Evolutionary conservation across 2,888 invertebrate species (phyloP).

Genomic region (Chymomyza procnemis): DNA sequence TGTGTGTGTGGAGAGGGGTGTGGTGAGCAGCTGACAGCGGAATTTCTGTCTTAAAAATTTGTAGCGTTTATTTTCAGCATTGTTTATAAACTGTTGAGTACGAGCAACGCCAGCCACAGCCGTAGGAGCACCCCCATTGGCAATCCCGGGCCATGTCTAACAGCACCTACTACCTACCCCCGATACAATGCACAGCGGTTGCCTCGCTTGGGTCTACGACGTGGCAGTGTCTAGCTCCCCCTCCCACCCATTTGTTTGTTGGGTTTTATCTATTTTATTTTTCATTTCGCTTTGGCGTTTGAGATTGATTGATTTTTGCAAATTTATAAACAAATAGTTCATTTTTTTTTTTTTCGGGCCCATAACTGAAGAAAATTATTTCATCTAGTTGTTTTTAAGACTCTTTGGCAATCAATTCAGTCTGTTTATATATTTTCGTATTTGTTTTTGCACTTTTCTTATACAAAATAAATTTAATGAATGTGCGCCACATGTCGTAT

Average conservation of each 20-base stretch:
- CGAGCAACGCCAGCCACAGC: neutral
- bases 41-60: neutral
- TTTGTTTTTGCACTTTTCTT: too few relatives aligned
- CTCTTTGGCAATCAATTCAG: neutral
- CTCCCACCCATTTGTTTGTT: neutral
- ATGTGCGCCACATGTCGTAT: conserved; percentile 16
- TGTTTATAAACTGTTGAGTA: neutral
- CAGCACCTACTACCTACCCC: neutral
- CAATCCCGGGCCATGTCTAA: neutral
- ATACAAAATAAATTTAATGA: neutral
- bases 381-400: neutral
- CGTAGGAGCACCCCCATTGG: neutral
- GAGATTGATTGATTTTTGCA: conserved; percentile 52
- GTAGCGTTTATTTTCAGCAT: neutral
- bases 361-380: too few relatives aligned
- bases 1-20: too few relatives aligned
- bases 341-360: conserved; percentile 16
- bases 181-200: neutral
- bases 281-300: conserved; percentile 9
- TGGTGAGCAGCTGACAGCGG: neutral
- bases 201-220: neutral
- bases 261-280: neutral
- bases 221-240: too few relatives aligned
- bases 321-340: conserved; percentile 28
- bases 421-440: neutral